Conservation (phyloP, 2,888 invertebrate species). For the Steromphala cineraria region DNA sequence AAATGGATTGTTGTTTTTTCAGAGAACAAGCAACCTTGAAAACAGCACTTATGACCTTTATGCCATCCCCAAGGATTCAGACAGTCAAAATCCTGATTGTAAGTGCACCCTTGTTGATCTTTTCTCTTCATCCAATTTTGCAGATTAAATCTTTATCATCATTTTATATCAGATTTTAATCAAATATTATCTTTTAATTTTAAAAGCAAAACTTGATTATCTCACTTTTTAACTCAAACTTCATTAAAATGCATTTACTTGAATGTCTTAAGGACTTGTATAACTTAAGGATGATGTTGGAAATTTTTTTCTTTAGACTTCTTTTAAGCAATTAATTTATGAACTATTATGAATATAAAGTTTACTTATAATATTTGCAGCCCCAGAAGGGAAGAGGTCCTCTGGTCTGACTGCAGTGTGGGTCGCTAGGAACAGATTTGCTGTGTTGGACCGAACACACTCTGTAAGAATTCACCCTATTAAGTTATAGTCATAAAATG, state of each 20-base stretch:
- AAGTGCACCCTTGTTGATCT: conserved; percentile 21
- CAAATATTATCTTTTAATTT: too few relatives aligned
- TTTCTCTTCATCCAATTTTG: background rate
- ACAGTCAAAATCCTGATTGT: conserved; percentile 77
- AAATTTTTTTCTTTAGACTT: too few relatives aligned
- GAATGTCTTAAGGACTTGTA: too few relatives aligned
- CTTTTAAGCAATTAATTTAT: too few relatives aligned
- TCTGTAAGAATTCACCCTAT: conserved; percentile 85
- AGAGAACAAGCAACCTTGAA: conserved; percentile 86
- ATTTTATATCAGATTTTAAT: too few relatives aligned
- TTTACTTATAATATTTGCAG: conserved; percentile 52
- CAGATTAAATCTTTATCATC: too few relatives aligned
- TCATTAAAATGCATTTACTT: too few relatives aligned
- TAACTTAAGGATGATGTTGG: too few relatives aligned
- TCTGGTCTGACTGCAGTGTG: conserved; percentile 93
- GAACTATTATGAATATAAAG: too few relatives aligned
- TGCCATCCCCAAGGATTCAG: conserved; percentile 84
- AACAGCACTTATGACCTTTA: conserved; percentile 96
- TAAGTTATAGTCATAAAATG: too few relatives aligned
- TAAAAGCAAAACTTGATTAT: too few relatives aligned
- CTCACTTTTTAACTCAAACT: too few relatives aligned
- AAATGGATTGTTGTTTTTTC: conserved; percentile 65
- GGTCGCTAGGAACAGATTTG: conserved; percentile 98
- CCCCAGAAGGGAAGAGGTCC: conserved; percentile 87
- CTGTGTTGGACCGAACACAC: conserved; percentile 94